Percentiles rank a stretch among this genome's conserved stretches.
Evolutionary conservation across 2,797 vertebrate species (phyloP).

Genomic region (Denticeps clupeoides): DNA sequence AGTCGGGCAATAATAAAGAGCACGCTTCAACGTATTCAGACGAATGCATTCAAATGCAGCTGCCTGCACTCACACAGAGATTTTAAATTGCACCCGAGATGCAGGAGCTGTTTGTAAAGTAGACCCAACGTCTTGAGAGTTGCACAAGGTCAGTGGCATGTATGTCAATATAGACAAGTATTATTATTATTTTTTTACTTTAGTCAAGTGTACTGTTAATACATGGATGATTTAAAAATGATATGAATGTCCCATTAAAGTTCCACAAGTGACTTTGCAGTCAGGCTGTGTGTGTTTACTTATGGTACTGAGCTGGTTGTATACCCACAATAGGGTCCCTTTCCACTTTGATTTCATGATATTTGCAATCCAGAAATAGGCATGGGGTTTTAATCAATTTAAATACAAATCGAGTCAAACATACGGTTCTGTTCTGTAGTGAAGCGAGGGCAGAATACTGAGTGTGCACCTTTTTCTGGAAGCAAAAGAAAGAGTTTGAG

Average conservation of each 20-base stretch:
- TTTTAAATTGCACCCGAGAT: background rate
- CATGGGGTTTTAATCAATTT: conserved; percentile 31
- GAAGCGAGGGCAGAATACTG: no score
- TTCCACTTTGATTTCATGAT: conserved; percentile 13
- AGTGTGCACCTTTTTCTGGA: no score
- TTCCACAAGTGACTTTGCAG: no score
- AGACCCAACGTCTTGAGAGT: no score
- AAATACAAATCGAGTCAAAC: conserved; percentile 25
- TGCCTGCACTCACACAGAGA: background rate
- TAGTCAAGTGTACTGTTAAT: no score
- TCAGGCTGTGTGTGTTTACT: background rate
- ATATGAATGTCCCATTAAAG: no score
- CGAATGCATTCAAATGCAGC: conserved; percentile 3
- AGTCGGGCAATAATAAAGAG: conserved; percentile 5
- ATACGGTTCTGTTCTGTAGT: conserved; percentile 17
- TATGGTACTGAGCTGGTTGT: conserved; percentile 1
- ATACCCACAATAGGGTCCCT: conserved; percentile 8
- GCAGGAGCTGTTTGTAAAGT: background rate
- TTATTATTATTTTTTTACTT: no score
- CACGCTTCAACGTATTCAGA: conserved; percentile 1
- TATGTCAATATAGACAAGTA: no score
- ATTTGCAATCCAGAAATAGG: conserved; percentile 26
- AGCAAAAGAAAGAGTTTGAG: no score
- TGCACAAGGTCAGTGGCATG: no score
- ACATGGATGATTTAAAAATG: no score